Conservation (phyloP, 2,797 vertebrate genomes). For the Cynodonichthys magdalenae region DNA sequence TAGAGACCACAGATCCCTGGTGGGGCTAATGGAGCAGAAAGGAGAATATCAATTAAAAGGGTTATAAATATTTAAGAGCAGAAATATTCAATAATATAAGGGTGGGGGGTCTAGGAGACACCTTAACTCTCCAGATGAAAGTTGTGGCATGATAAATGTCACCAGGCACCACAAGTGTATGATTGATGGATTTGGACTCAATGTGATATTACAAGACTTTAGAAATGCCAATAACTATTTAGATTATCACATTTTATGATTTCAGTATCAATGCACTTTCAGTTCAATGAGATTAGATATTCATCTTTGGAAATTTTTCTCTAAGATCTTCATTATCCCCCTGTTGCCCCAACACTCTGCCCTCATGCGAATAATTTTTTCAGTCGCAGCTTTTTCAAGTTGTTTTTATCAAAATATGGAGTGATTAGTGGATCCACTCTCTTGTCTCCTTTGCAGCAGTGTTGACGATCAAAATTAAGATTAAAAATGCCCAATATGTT, state of each 20-base stretch:
- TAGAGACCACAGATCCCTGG: slow-evolving; percentile 72
- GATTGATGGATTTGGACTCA: slow-evolving; percentile 69
- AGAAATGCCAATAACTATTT: slow-evolving; percentile 71
- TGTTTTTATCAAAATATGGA: slow-evolving; percentile 63
- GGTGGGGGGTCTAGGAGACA: slow-evolving; percentile 71
- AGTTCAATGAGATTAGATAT: slow-evolving; percentile 31
- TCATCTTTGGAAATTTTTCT: slow-evolving; percentile 33
- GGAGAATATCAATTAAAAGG: slow-evolving; percentile 86
- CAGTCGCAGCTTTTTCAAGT: slow-evolving; percentile 27
- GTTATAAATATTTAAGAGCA: slow-evolving; percentile 86
- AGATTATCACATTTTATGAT: slow-evolving; percentile 51
- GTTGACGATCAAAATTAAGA: slow-evolving; percentile 48
- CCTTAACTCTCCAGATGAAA: slow-evolving; percentile 76
- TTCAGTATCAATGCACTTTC: slow-evolving; percentile 34
- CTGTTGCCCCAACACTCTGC: not conserved
- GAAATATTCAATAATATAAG: slow-evolving; percentile 84
- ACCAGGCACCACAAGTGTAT: slow-evolving; percentile 57
- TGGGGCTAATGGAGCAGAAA: slow-evolving; percentile 76
- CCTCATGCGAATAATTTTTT: slow-evolving; percentile 51
- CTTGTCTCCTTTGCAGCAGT: slow-evolving; percentile 17
- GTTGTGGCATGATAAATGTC: slow-evolving; percentile 82
- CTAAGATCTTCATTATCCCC: slow-evolving; percentile 44
- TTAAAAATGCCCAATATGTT: slow-evolving; percentile 51
- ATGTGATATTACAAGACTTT: slow-evolving; percentile 56
- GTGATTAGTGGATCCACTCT: slow-evolving; percentile 34